Evolutionary conservation across 2,888 invertebrate species (phyloP), one percentile per base, ranked within the genome.

Genomic region (Watsonalla cultraria): DNA sequence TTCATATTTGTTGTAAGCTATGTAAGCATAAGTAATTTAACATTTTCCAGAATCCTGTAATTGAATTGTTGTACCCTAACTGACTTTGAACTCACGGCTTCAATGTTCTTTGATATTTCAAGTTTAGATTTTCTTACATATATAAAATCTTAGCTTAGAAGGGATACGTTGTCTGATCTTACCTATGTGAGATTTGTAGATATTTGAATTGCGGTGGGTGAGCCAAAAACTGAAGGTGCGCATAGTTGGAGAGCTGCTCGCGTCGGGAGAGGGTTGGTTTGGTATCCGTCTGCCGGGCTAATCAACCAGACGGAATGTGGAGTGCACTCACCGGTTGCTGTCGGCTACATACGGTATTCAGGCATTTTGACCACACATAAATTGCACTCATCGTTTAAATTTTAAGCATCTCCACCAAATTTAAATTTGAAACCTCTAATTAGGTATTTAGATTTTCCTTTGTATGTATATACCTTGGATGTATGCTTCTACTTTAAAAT

Each of bases 281-380:
- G 61, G 57, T 55, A 61, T 64, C 64, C 61, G 58, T 52, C 55
- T 52, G 54, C 54, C 56, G 54, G 68, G 70, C 76, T 81, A 82
- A 82, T 81, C 78, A 79, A 77, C 77, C 74, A 70, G 69, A 57
- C 60, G 77, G 74, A 75, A 80, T 73, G 74, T 67, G 69, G 66
- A 71, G 73, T 62, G 70, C 70, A 58, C 70, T 71, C 66, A 58
- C 58, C 61, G 65, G 62, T 66, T 70, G 61, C 60, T 59, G 55
- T 47, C 55, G 54, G 47, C 49, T 37, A 37, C 37, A 49, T 49
- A 49, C 37, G 49, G 49, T 15, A 49, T 49, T 49, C 39, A 49
- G 37, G 35, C 8, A 37, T 48, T 42, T 48, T 37, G 35, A 9
- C 37, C 49, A 49, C 1, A 49, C 37, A 49, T 48, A 48, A 14